Evolutionary conservation across 2,888 invertebrate species (phyloP).

Genomic region (Apamea sordens): DNA sequence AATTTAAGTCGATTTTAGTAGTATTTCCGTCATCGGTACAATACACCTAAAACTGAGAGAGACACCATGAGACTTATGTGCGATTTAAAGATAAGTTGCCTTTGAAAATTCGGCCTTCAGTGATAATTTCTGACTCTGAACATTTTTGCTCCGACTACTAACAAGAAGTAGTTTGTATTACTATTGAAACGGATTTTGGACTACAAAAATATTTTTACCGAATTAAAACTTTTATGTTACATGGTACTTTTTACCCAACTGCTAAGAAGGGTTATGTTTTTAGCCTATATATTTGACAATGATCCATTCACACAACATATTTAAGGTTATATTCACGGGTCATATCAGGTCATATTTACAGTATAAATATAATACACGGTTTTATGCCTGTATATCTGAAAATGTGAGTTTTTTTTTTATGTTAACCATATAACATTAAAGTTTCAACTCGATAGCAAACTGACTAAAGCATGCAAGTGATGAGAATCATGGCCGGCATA

Average conservation of each 20-base stretch:
- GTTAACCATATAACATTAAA: not conserved
- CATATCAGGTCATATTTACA: no score
- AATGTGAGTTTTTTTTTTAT: not conserved
- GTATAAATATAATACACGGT: not conserved
- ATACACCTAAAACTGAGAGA: not conserved
- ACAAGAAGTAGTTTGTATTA: constrained; percentile 5
- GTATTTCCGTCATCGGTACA: not conserved
- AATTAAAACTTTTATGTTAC: constrained; percentile 23
- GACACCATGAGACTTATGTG: not conserved
- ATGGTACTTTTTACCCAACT: not conserved
- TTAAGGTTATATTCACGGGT: no score
- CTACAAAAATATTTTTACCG: not conserved
- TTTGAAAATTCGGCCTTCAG: not conserved
- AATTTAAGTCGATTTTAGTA: not conserved
- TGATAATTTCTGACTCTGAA: constrained; percentile 9
- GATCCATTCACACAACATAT: not conserved
- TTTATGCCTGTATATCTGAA: no score
- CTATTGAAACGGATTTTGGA: not conserved
- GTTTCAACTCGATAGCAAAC: constrained; percentile 11
- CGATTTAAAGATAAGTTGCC: no score
- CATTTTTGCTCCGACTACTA: constrained; percentile 4
- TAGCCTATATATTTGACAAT: not conserved
- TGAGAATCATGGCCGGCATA: constrained; percentile 61
- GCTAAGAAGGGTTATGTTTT: not conserved
- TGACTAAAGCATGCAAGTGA: constrained; percentile 41